Conservation (phyloP, 2,888 invertebrate genomes). For the Choreutis nemorana region DNA sequence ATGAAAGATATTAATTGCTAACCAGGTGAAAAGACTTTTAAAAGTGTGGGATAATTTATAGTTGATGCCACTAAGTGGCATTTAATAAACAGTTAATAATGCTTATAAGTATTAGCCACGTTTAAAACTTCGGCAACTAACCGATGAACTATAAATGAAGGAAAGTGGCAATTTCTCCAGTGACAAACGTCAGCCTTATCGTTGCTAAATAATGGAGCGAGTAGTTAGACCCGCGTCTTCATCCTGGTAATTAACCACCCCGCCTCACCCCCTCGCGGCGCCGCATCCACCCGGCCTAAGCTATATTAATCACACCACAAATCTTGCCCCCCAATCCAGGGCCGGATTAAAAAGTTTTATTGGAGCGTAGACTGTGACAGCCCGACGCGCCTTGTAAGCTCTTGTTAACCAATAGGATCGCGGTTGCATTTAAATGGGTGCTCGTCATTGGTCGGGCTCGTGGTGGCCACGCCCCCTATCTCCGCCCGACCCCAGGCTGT, state of each 20-base stretch:
- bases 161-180: slow-evolving; percentile 51
- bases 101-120: no score
- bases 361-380: slow-evolving; percentile 54
- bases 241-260: slow-evolving; percentile 54
- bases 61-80: no score
- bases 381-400: slow-evolving; percentile 33
- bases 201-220: slow-evolving; percentile 59
- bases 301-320: slow-evolving; percentile 65
- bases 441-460: slow-evolving; percentile 28
- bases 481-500: slow-evolving; percentile 50
- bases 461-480: slow-evolving; percentile 31
- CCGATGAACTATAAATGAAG: slow-evolving; percentile 53
- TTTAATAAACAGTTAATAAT: no score
- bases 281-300: slow-evolving; percentile 24
- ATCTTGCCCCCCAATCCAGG: slow-evolving; percentile 60
- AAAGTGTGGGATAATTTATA: no score
- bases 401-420: slow-evolving; percentile 29
- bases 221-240: slow-evolving; percentile 63
- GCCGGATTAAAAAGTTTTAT: slow-evolving; percentile 65
- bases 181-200: slow-evolving; percentile 60
- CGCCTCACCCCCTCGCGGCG: slow-evolving; percentile 12
- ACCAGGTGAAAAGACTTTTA: no score
- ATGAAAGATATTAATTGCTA: no score
- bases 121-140: slow-evolving; percentile 33
- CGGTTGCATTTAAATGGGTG: slow-evolving; percentile 19